Conservation (phyloP, 2,113 vertebrate species). For the Peromyscus maniculatus region DNA sequence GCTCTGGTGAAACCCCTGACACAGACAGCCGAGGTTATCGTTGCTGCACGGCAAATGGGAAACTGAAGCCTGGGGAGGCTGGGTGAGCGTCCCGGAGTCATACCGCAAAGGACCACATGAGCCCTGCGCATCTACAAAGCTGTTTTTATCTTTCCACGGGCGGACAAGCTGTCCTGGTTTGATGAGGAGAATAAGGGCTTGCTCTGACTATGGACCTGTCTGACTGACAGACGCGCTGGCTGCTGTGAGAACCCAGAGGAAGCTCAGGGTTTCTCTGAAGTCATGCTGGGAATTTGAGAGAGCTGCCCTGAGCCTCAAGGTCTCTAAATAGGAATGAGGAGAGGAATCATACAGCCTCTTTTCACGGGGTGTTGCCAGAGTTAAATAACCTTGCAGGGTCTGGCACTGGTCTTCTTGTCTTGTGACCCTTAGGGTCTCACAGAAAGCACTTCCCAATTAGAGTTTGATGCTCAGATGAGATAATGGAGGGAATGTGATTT, state of each 20-base stretch:
- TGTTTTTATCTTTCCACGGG: neutral
- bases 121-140: neutral
- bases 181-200: fast-evolving
- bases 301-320: neutral
- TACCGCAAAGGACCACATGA: neutral
- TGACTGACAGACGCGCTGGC: neutral
- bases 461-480: slow-evolving; percentile 67
- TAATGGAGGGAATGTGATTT: slow-evolving; percentile 69
- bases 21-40: neutral
- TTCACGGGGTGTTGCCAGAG: neutral
- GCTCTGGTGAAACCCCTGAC: neutral
- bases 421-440: neutral
- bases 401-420: neutral
- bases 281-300: neutral
- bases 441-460: neutral
- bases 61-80: neutral
- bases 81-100: neutral
- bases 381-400: neutral
- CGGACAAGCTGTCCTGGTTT: neutral
- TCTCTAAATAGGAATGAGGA: neutral
- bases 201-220: neutral
- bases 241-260: neutral
- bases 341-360: neutral
- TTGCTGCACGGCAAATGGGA: neutral
- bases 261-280: neutral